These are phyloP conservation scores for Trichechus manatus DNA, from an alignment of 2,113 vertebrate species.

Conservation along the genomic window DNA sequence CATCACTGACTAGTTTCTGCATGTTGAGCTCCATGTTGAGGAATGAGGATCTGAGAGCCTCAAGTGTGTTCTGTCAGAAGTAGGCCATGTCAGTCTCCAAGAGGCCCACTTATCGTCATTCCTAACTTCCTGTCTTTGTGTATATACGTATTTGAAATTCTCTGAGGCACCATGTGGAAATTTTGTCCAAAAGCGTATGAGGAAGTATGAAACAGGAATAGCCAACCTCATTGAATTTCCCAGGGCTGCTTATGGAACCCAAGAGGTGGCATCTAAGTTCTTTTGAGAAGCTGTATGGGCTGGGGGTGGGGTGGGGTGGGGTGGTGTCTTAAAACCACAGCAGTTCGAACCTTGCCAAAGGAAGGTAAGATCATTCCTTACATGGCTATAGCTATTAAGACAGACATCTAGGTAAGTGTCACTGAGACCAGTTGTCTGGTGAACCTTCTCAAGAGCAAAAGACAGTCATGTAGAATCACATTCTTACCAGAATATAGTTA, in stretches of 20 bases:
- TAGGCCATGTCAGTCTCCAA: background rate
- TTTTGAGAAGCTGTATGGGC: constrained; percentile 38
- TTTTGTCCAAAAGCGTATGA: background rate
- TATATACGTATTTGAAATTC: background rate
- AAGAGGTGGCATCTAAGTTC: constrained; percentile 22
- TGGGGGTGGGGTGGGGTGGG: background rate
- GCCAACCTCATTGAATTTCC: background rate
- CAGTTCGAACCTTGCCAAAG: background rate
- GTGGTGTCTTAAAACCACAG: constrained; percentile 15
- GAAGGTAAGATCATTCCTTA: background rate
- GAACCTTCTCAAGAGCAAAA: background rate
- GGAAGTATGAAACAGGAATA: background rate
- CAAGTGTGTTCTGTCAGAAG: background rate
- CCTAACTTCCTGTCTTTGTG: background rate
- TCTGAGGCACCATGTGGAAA: background rate
- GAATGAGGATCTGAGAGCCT: background rate
- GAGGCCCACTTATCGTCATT: background rate
- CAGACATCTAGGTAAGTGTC: background rate
- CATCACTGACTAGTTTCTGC: background rate
- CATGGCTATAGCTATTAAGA: background rate
- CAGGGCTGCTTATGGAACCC: constrained; percentile 23
- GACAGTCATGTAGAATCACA: background rate
- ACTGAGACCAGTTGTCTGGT: background rate
- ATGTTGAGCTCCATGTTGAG: background rate
- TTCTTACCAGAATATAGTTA: background rate